Conservation (phyloP, 2,113 vertebrate genomes). For the Vanacampus margaritifer region DNA sequence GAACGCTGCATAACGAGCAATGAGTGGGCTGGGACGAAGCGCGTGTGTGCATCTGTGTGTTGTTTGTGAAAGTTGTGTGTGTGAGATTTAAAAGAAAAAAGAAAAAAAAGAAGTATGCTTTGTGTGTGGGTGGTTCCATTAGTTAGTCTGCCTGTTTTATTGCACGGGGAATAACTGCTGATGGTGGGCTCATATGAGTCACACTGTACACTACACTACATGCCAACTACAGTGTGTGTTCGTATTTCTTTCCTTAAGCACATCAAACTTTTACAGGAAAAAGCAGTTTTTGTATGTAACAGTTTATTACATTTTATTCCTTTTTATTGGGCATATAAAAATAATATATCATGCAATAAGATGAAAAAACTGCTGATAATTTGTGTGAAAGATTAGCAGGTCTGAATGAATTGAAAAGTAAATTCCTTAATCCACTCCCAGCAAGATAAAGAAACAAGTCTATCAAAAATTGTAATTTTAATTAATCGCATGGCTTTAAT, state of each 20-base stretch:
- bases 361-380: no score
- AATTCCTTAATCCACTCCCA: no score
- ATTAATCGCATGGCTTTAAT: no score
- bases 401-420: no score
- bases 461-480: no score
- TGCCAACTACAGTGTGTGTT: conserved; percentile 11
- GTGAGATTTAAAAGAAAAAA: conserved; percentile 11
- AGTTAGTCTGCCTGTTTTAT: conserved; percentile 62
- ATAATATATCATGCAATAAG: not conserved
- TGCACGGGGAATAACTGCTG: conserved; percentile 55
- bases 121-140: conserved; percentile 63
- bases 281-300: not conserved
- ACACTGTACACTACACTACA: conserved; percentile 27
- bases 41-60: not conserved
- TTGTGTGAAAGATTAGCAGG: no score
- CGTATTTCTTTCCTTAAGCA: not conserved
- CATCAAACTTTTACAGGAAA: not conserved
- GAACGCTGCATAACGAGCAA: conserved; percentile 46
- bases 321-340: not conserved
- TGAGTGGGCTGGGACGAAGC: conserved; percentile 52
- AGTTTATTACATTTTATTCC: not conserved
- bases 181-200: conserved; percentile 46
- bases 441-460: no score
- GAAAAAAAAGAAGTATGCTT: conserved; percentile 45
- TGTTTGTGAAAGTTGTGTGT: conserved; percentile 51